Base-by-base conservation (phyloP, 2,797 vertebrate species). In the Darevskia mixta region DNA sequence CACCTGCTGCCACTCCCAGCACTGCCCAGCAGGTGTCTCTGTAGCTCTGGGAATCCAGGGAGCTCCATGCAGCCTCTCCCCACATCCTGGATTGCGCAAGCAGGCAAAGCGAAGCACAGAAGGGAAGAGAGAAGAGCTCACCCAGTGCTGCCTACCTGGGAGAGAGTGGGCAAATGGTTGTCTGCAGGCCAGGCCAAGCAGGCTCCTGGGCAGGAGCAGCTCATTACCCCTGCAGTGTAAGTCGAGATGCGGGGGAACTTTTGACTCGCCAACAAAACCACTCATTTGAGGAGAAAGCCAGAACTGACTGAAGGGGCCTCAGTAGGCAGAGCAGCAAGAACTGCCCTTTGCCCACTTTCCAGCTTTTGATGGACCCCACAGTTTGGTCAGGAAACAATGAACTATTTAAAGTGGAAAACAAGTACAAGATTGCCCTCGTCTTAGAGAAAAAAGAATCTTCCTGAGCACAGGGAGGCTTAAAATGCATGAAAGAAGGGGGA, bases 11-110 rank as follows among this genome's bases (percentile, higher is more conserved):
- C 91, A 94, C 92, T 94, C 90, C 94, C 89, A 83, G 79, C 66
- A 92, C 76, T 95, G 90, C 86, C 94, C 96, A 96, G 96, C 95
- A 96, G 96, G 95, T 95, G 96, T 95, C 94, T 93, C 96, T 94
- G 91, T 92, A 92, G 93, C 94, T 92, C 92, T n/a, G 2, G 27
- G 13, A 20, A 64, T 25, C 32, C 78, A 93, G 94, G 90, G 86
- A 91, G 83, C 90, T 91, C 88, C 79, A 80, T n/a, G 13, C 32
- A 55, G 49, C 49, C 49, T 55, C 49, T 55, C 49, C 13, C 13
- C 49, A 55, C 49, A 55, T 55, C 13, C 71, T 17, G n/a, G n/a
- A 15, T 72, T n/a, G 4, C 4, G 11, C 10, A n/a, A 72, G 1
- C 38, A 25, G 73, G 32, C 35, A 20, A 67, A 61, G 18, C 9